These are phyloP conservation scores for Agrochola circellaris DNA, from an alignment of 2,888 invertebrate species.

Conservation along the genomic window DNA sequence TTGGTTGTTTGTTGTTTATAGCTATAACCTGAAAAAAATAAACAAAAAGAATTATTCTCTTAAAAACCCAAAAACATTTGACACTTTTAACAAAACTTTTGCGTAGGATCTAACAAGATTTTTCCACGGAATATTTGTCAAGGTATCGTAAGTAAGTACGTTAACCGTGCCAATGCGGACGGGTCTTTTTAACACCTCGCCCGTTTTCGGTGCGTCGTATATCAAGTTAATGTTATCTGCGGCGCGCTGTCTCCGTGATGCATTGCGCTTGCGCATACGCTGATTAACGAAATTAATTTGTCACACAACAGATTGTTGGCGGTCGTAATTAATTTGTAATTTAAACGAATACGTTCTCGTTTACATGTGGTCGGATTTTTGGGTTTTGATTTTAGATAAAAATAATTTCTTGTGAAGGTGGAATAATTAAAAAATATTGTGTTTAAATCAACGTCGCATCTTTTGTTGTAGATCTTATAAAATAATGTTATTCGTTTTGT, in stretches of 20 bases:
- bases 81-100: constrained; percentile 36
- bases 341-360: constrained; percentile 69
- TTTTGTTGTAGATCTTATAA: constrained; percentile 1
- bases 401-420: constrained; percentile 1
- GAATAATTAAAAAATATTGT: constrained; percentile 4
- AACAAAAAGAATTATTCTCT: not conserved
- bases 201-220: constrained; percentile 82
- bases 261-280: constrained; percentile 83
- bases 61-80: constrained; percentile 12
- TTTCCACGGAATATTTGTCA: constrained; percentile 70
- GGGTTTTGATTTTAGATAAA: constrained; percentile 25
- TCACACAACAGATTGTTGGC: constrained; percentile 77
- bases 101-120: constrained; percentile 48
- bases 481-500: not conserved
- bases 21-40: not conserved
- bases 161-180: constrained; percentile 72
- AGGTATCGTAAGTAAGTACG: constrained; percentile 72
- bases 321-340: constrained; percentile 80
- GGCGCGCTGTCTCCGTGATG: constrained; percentile 85
- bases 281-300: constrained; percentile 90
- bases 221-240: constrained; percentile 88
- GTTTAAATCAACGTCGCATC: constrained; percentile 14
- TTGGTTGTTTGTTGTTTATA: too few species aligned
- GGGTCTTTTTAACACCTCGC: constrained; percentile 79
- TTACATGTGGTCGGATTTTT: constrained; percentile 50